Conservation (phyloP, 2,888 invertebrate species). For the Agonopterix alstromeriana region DNA sequence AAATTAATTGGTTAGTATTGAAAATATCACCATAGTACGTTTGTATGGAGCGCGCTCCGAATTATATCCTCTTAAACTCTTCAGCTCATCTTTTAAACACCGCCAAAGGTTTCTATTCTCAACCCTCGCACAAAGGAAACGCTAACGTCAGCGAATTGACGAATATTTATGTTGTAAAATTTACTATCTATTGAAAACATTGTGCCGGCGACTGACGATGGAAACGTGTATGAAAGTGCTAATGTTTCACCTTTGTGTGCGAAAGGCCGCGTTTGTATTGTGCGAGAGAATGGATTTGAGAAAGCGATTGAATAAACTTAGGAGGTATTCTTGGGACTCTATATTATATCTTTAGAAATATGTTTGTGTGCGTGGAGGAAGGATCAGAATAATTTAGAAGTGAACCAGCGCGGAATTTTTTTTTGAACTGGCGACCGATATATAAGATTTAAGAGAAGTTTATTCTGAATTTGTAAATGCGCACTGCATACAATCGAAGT, state of each 20-base stretch:
- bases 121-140: constrained; percentile 43
- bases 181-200: constrained; percentile 26
- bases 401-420: too few species aligned
- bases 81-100: background rate
- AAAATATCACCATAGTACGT: too few species aligned
- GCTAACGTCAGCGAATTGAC: constrained; percentile 50
- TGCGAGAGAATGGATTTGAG: background rate
- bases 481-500: too few species aligned
- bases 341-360: background rate
- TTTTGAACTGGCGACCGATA: too few species aligned
- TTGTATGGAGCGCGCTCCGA: too few species aligned
- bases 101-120: constrained; percentile 24
- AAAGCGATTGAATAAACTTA: background rate
- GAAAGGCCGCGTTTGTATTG: background rate
- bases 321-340: background rate
- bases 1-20: too few species aligned
- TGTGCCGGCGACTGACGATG: constrained; percentile 41
- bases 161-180: constrained; percentile 61
- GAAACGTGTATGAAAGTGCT: constrained; percentile 12
- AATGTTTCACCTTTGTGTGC: constrained; percentile 7
- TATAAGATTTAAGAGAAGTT: too few species aligned
- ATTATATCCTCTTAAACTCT: too few species aligned
- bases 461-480: too few species aligned
- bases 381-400: too few species aligned
- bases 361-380: too few species aligned